Base-by-base conservation (phyloP, 2,797 vertebrate genomes). In the Phalanger gymnotis region DNA sequence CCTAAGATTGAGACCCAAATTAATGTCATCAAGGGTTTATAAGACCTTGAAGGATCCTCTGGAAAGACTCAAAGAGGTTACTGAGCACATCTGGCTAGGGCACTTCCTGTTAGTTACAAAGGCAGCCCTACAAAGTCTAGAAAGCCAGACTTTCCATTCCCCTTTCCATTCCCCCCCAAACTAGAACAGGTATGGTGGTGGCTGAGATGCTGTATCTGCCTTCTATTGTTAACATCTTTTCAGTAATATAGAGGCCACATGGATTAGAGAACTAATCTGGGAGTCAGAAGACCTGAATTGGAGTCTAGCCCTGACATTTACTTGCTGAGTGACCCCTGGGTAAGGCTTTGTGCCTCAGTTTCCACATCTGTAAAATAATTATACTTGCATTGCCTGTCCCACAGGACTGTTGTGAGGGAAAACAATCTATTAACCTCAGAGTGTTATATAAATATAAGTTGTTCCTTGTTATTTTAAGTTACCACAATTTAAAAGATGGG, bases 191-290 rank as follows among this genome's bases (percentile, higher is more conserved):
- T 87, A 1, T 81, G 40, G 40, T 47, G n/a, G 40, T 47, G 22
- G 40, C 25, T 47, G 7, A 87, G 25, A 51, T 87, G 9, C 9
- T 51, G 25, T 27, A 87, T 51, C 73, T 47, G 40, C 10, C 25
- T 51, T 40, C 40, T 87, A 11, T 47, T 51, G 22, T 27, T 73
- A 22, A 22, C 66, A 87, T 87, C 22, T 87, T 87, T 87, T 11
- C 9, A 4, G 40, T 47, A 47, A 81, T 81, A 14, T 11, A 34
- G 52, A 30, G 52, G 52, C 12, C 28, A 30, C 13, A 0, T 90
- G 12, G 30, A 34, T 25, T 87, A 90, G 92, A 73, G 58, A 96
- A 47, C 91, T 96, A 95, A 12, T 6, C 92, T 93, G 94, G 93
- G 87, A 53, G 90, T 53, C 73, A 87, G 73, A 87, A 51, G 19